Conservation (phyloP, 2,888 invertebrate genomes). For the Peribatodes rhomboidaria region DNA sequence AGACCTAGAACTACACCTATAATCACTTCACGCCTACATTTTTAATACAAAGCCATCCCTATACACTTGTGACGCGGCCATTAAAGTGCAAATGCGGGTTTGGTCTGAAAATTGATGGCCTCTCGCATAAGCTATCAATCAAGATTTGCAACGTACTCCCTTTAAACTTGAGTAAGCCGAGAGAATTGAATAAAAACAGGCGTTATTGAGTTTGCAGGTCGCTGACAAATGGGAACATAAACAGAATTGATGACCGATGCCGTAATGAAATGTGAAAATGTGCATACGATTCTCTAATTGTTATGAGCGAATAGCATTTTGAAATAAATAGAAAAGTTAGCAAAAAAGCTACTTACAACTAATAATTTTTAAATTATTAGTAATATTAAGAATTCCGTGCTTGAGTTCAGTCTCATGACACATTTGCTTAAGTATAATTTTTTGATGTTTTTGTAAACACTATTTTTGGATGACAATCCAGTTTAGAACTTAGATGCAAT, state of each 20-base stretch:
- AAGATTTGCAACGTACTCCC: constrained; percentile 75
- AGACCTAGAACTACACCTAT: not conserved
- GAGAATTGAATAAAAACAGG: constrained; percentile 78
- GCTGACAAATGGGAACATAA: constrained; percentile 44
- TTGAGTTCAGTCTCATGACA: no score
- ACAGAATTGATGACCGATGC: constrained; percentile 26
- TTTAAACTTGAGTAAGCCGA: constrained; percentile 67
- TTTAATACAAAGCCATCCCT: constrained; percentile 52
- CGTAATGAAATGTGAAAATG: not conserved
- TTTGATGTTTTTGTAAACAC: no score
- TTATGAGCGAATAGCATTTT: not conserved
- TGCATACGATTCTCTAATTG: not conserved
- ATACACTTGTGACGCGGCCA: constrained; percentile 52
- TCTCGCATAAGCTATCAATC: constrained; percentile 77
- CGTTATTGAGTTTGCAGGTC: constrained; percentile 45
- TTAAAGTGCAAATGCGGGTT: constrained; percentile 73
- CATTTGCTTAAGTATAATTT: no score
- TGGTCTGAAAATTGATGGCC: constrained; percentile 72
- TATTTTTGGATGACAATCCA: no score
- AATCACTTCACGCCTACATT: constrained; percentile 32
- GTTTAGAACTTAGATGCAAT: no score
- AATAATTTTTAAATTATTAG: no score
- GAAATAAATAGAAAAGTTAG: not conserved
- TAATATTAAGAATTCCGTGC: no score
- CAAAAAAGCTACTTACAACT: no score